These are phyloP conservation scores for Dysdera silvatica DNA, from an alignment of 1,140 invertebrate species.

Conservation along the genomic window DNA sequence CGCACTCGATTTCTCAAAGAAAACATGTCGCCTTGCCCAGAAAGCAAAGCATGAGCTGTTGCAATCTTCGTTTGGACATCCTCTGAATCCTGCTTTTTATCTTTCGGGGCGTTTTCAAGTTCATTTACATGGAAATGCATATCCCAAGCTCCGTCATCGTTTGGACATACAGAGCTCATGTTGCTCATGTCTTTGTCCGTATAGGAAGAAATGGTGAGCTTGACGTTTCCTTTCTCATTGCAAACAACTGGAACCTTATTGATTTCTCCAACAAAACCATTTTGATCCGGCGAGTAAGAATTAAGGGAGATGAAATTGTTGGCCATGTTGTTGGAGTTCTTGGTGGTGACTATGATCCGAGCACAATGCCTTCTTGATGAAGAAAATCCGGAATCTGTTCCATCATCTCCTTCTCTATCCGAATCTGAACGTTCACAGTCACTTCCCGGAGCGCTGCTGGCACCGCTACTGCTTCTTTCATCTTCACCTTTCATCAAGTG, in stretches of 20 bases:
- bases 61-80: constrained; percentile 22
- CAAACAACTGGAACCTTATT: neutral
- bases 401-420: constrained; percentile 24
- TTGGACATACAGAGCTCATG: neutral
- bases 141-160: constrained; percentile 8
- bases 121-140: constrained; percentile 26
- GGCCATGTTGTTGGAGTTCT: too few relatives aligned
- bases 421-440: constrained; percentile 27
- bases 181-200: constrained; percentile 9
- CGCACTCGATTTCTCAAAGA: constrained; percentile 88
- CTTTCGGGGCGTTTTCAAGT: constrained; percentile 4
- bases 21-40: constrained; percentile 57
- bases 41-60: constrained; percentile 13
- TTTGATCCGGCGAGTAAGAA: neutral
- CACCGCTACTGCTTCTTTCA: constrained; percentile 29
- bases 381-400: constrained; percentile 22
- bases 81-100: constrained; percentile 21
- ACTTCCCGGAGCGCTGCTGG: constrained; percentile 25
- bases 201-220: constrained; percentile 23
- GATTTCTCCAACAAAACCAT: neutral
- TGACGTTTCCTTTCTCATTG: constrained; percentile 13
- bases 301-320: neutral
- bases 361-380: constrained; percentile 3
- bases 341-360: neutral
- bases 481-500: constrained; percentile 17